A percentile compares a stretch with the other conserved stretches of the same genome.
phyloP scores from a whole-genome alignment of 2,113 vertebrate genomes.

The Atractosteus spatula region DNA sequence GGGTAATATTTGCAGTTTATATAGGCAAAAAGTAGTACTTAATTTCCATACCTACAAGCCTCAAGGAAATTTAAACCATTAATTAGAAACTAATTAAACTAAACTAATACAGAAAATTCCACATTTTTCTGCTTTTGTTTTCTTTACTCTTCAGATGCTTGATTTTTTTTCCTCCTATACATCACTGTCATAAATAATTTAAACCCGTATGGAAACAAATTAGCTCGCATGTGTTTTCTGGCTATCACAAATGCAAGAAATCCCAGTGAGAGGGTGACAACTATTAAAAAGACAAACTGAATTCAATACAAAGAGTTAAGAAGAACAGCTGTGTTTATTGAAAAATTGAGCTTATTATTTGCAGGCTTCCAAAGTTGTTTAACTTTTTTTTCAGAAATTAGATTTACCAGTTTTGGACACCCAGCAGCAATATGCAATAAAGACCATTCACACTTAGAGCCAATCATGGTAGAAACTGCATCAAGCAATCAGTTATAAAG shows the following conservation, averaged over 20 bases:
- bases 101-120: constrained; percentile 38
- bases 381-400: no score
- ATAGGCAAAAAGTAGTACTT: constrained; percentile 26
- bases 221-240: constrained; percentile 28
- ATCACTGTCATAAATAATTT: constrained; percentile 16
- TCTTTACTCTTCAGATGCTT: background rate
- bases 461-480: no score
- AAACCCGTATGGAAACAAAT: constrained; percentile 17
- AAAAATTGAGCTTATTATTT: no score
- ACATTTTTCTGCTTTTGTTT: constrained; percentile 9
- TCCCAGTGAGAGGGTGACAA: constrained; percentile 2
- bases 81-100: constrained; percentile 61
- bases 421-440: no score
- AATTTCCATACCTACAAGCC: constrained; percentile 55
- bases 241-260: constrained; percentile 40
- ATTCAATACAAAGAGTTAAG: no score
- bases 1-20: constrained; percentile 40
- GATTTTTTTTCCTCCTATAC: background rate
- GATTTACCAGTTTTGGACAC: no score
- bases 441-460: no score
- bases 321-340: no score
- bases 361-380: no score
- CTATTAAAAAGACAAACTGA: no score
- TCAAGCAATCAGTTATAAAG: no score
- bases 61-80: constrained; percentile 69